Conservation (phyloP, 2,797 vertebrate genomes). For the Luscinia luscinia region DNA sequence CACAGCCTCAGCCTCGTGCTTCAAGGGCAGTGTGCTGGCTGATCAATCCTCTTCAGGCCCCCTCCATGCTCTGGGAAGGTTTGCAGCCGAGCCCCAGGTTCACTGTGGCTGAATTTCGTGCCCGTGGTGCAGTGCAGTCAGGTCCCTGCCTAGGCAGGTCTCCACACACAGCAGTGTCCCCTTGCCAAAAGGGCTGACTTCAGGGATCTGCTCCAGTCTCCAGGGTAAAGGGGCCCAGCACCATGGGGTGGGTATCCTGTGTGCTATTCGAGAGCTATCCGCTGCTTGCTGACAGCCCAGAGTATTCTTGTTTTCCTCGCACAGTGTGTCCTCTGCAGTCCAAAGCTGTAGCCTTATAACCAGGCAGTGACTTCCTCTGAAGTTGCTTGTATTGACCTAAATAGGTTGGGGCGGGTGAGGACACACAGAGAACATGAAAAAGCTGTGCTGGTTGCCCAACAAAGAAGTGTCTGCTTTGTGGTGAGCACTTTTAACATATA, state of each 20-base stretch:
- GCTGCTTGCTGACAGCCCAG: not conserved
- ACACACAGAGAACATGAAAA: constrained; percentile 64
- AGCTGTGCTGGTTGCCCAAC: constrained; percentile 60
- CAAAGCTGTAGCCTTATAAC: constrained; percentile 38
- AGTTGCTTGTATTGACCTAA: constrained; percentile 69
- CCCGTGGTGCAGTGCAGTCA: not conserved
- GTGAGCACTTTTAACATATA: constrained; percentile 66
- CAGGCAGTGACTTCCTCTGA: constrained; percentile 62
- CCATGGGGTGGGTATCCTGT: rapidly evolving
- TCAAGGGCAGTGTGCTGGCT: rapidly evolving
- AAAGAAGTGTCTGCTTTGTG: constrained; percentile 70
- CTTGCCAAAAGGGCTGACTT: not conserved
- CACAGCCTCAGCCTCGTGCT: not conserved
- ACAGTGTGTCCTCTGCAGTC: constrained; percentile 17
- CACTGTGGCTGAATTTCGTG: rapidly evolving
- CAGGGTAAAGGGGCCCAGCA: not conserved
- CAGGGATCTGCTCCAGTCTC: not conserved
- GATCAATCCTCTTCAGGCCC: not conserved
- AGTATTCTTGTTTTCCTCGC: not conserved
- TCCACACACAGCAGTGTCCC: rapidly evolving
- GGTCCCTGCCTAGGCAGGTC: not conserved
- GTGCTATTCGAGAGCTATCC: not conserved
- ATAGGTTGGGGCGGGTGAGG: constrained; percentile 67
- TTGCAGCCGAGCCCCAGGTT: not conserved
- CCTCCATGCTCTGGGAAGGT: not conserved